Base-by-base conservation (phyloP, 2,888 invertebrate genomes). In the Ferrisia virgata region DNA sequence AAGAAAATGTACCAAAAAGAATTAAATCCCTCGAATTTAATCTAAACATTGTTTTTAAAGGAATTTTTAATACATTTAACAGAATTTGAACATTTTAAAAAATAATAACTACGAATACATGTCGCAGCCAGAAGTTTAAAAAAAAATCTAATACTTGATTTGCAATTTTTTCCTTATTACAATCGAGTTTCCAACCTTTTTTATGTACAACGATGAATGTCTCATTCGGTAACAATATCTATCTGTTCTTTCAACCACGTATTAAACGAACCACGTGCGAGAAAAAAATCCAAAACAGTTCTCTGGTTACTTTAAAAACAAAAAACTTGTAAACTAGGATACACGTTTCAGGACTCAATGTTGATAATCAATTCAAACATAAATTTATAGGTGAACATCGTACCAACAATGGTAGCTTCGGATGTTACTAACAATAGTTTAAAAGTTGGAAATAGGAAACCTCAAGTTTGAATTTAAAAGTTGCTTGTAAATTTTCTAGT, bases 381-480 rank as follows among this genome's bases (percentile, higher is more conserved):
- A 13, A 76, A 76, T 76, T 76, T 36, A 76, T 76, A 76, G 72
- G 72, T 76, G 36, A 76, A 76, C 72, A 18, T 76, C 36, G 36
- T 28, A 28, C 69, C 28, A 76, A 36, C 72, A 36, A 76, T 22
- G 36, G 36, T 31, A 36, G 72, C 36, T 33, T 36, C 69, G 69
- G 31, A 69, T 33, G 69, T 69, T 76, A 36, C 36, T 76, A 36
- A 76, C 72, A 76, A 33, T 76, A 76, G 72, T 76, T 76, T 76
- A 76, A 36, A 76, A 76, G 72, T 76, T 76, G 15, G 72, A 36
- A 76, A 76, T 76, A 76, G 33, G 72, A 76, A 76, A 76, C 72
- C 36, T 36, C 72, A 76, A 76, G 72, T 76, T 76, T 76, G 72
- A 36, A 76, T 76, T 76, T 76, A 76, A 76, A 76, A 76, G 36